These are phyloP conservation scores for Chymomyza procnemis DNA, from an alignment of 2,888 invertebrate genomes.

Conservation along the genomic window DNA sequence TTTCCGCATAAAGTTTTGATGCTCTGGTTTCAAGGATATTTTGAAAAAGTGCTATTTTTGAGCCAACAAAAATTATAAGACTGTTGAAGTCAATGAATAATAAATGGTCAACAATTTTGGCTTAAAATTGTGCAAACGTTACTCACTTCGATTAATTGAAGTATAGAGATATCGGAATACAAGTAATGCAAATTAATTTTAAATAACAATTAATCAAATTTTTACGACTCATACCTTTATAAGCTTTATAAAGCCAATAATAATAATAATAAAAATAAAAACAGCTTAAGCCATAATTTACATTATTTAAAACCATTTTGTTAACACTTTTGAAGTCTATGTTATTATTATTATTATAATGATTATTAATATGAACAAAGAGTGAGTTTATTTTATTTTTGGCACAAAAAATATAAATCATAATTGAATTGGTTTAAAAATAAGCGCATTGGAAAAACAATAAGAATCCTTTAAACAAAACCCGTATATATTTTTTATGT, in stretches of 20 bases:
- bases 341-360: background rate
- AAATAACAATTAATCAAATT: too few species aligned
- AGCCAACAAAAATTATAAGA: too few species aligned
- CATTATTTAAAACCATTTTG: background rate
- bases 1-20: too few species aligned
- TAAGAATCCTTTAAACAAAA: background rate
- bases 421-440: constrained; percentile 41
- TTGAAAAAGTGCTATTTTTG: too few species aligned
- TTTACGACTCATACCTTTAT: background rate
- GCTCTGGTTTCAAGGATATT: too few species aligned
- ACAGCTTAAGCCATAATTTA: background rate
- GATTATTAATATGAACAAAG: background rate
- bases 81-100: too few species aligned
- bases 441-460: constrained; percentile 29
- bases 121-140: too few species aligned
- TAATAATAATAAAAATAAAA: too few species aligned
- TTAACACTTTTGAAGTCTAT: background rate
- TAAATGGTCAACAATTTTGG: too few species aligned
- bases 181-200: too few species aligned
- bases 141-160: too few species aligned
- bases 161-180: too few species aligned
- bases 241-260: background rate
- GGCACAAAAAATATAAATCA: background rate
- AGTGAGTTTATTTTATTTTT: background rate
- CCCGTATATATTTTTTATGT: background rate